Base-by-base conservation (phyloP, 2,797 vertebrate species). In the Poeciliopsis turneri region DNA sequence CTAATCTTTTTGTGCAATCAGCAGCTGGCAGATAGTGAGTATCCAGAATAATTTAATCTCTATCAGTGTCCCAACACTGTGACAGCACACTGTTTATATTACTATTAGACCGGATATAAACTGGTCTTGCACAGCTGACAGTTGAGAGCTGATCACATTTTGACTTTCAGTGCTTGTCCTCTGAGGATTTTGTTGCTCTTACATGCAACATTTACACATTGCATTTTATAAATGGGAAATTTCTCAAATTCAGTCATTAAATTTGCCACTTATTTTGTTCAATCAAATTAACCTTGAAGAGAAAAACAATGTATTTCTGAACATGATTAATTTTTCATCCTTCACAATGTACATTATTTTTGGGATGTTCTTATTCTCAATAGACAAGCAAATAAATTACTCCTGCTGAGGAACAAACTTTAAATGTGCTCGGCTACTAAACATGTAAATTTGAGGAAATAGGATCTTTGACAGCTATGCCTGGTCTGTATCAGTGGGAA, bases 21-120 rank as follows among this genome's bases (percentile, higher is more conserved):
- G 83, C 82, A 88, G 76, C 81, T 85, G 87, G 79, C 30, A 18
- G 74, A 81, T 68, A 30, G 70, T 46, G 73, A 80, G 84, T 51
- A 75, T 89, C 84, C 23, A 77, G 72, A 82, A 86, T 82, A 87
- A 84, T 87, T 87, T 85, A 84, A 87, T 84, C 57, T 46, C 72
- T 70, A 78, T 84, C 80, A 57, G 71, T 77, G 76, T 61, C 77
- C 77, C 36, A 84, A 88, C 82, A 86, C 72, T 28, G 74, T 87
- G 83, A 87, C 83, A 81, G 79, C 47, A 72, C 68, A 74, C 75
- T 83, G 86, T 92, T 87, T 87, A 88, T 88, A 87, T 87, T 78
- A 77, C 74, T 82, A 43, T 78, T 76, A 75, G 75, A 72, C 28
- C 18, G 15, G 61, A 82, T 81, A 80, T 90, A 85, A 91, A 84